Base-by-base conservation (phyloP, 1,140 invertebrate species). In the Lamellibrachia luymesi region DNA sequence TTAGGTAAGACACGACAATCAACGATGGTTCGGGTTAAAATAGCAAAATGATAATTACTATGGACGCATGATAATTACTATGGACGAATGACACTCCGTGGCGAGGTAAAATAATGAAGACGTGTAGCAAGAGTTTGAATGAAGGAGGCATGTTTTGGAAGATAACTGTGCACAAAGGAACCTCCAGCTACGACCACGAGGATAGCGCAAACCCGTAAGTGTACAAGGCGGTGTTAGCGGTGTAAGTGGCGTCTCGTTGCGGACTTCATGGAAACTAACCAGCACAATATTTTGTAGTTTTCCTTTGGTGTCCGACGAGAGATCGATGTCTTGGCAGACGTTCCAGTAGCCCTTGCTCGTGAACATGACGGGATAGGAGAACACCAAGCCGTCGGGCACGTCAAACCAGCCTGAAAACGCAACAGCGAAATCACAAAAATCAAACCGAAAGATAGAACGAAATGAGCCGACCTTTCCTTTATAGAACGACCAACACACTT, bases 331-430 rank as follows among this genome's bases (percentile, higher is more conserved):
- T 89, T 96, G 94, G 8, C 96, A 94, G 6, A 96, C 95, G 93
- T 90, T 93, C 95, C 95, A 96, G 93, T 95, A 94, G 91, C 96
- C 96, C 91, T 95, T 95, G 7, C 95, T 94, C 90, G 94, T 92
- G 93, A 96, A 94, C 5, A 94, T 95, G 6, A 96, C 95, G 50
- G 96, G 96, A 90, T 95, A 95, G 13, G 95, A 96, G 92, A 95
- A 96, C 5, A 96, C 95, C 13, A 96, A 91, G 8, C 95, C 96
- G 64, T 95, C 95, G 17, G 96, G 96, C 4, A 96, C 94, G 89
- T 94, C 95, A 94, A 96, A 96, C 95, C 95, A 96, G 51, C 96
- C 96, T 96, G 94, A 51, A 91, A 50, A 38, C n/a, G 13, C 49
- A 91, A 49, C 17, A 52, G 13, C 17, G 52, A 90, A 22, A n/a